These are phyloP conservation scores for Limenitis camilla DNA, from an alignment of 2,888 invertebrate species.

Conservation along the genomic window DNA sequence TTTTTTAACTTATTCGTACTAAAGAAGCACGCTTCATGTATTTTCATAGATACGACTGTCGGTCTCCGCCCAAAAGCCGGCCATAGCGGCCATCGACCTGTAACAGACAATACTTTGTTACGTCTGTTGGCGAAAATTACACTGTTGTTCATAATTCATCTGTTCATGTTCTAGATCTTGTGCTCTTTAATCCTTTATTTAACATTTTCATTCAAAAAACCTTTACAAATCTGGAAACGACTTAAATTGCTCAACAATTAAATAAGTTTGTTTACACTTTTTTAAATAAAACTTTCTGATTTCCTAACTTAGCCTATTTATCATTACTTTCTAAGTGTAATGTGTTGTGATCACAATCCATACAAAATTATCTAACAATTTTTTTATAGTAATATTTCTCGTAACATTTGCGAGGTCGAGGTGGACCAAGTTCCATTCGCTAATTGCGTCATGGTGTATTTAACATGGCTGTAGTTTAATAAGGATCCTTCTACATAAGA, in stretches of 20 bases:
- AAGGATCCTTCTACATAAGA: constrained; percentile 3
- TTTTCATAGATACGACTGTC: neutral
- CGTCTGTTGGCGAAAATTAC: neutral
- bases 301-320: no score
- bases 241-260: no score
- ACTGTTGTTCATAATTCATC: neutral
- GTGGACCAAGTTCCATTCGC: constrained; percentile 17
- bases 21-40: neutral
- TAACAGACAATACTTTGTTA: neutral
- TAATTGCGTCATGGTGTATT: constrained; percentile 23
- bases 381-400: neutral
- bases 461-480: constrained; percentile 15
- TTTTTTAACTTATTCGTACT: neutral
- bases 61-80: constrained; percentile 1
- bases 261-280: no score
- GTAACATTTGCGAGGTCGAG: constrained; percentile 4
- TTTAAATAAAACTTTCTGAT: no score
- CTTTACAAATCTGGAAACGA: no score
- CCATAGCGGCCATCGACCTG: constrained; percentile 3
- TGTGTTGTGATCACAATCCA: no score
- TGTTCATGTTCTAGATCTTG: neutral
- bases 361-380: no score
- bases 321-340: no score
- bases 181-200: neutral
- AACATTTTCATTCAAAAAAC: no score